A percentile compares a stretch with the other conserved stretches of the same genome.
Evolutionary conservation across 2,797 vertebrate genomes (phyloP).

Genomic region (Pangasius djambal): DNA sequence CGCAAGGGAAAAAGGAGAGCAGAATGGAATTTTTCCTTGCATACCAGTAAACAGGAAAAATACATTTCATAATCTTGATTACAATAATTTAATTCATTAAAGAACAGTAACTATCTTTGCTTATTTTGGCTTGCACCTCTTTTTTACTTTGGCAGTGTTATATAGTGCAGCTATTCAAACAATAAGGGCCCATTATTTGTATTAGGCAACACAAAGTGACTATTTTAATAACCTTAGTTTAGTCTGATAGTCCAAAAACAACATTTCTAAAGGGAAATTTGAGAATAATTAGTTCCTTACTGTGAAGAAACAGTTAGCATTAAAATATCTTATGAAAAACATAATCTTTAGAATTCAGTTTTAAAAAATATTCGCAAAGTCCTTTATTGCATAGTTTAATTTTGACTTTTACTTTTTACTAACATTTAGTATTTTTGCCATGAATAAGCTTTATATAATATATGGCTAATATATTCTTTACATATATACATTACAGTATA

Average conservation of each 20-base stretch:
- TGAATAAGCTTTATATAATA: not conserved
- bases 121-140: not conserved
- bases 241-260: not conserved
- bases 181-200: not conserved
- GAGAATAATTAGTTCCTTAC: not conserved
- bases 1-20: slow-evolving; percentile 11
- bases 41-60: slow-evolving; percentile 17
- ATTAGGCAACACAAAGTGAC: not conserved
- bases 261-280: not conserved
- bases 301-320: not conserved
- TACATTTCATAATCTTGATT: not conserved
- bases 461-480: not conserved
- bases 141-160: not conserved
- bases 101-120: not conserved
- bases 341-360: too few species aligned
- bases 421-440: not conserved
- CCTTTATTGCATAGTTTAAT: not conserved
- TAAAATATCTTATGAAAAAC: not conserved
- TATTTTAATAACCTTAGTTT: not conserved
- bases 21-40: slow-evolving; percentile 21
- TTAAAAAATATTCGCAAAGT: not conserved
- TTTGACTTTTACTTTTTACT: not conserved
- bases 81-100: too few species aligned
- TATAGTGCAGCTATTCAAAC: not conserved
- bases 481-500: too few species aligned